These are phyloP conservation scores for Macrophya annulata DNA, from an alignment of 2,888 invertebrate species.

Conservation along the genomic window DNA sequence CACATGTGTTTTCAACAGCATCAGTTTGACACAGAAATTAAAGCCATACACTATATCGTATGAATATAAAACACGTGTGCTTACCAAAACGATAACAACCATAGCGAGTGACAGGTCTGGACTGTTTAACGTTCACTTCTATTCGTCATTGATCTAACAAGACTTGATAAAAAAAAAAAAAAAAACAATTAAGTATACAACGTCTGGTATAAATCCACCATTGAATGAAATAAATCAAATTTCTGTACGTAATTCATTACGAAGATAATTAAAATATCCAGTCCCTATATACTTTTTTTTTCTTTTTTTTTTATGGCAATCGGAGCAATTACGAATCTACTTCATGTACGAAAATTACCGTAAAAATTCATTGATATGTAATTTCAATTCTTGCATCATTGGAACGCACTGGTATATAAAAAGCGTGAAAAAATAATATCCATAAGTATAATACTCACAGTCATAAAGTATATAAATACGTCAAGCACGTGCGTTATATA, in stretches of 20 bases:
- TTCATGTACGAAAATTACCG: neutral
- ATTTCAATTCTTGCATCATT: neutral
- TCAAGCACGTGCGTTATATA: neutral
- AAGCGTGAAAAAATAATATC: constrained; percentile 11
- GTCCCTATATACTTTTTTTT: neutral
- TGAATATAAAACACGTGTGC: constrained; percentile 48
- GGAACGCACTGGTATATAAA: neutral
- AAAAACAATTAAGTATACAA: neutral
- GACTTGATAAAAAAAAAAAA: constrained; percentile 27
- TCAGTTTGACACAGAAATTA: constrained; percentile 26
- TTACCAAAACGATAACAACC: constrained; percentile 23
- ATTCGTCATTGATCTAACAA: constrained; percentile 48
- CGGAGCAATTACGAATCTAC: neutral
- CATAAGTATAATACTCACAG: neutral
- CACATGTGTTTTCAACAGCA: constrained; percentile 27
- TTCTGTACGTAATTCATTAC: neutral
- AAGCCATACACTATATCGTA: neutral
- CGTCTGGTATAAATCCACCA: constrained; percentile 7
- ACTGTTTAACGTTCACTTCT: constrained; percentile 25
- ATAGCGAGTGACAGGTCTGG: constrained; percentile 25
- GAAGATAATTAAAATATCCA: neutral
- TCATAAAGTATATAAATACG: neutral
- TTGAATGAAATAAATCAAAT: neutral
- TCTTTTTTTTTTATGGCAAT: neutral
- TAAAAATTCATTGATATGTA: neutral